Evolutionary conservation across 2,888 invertebrate species (phyloP), one percentile per base, ranked within the genome.

Genomic region (Drymonia ruficornis): DNA sequence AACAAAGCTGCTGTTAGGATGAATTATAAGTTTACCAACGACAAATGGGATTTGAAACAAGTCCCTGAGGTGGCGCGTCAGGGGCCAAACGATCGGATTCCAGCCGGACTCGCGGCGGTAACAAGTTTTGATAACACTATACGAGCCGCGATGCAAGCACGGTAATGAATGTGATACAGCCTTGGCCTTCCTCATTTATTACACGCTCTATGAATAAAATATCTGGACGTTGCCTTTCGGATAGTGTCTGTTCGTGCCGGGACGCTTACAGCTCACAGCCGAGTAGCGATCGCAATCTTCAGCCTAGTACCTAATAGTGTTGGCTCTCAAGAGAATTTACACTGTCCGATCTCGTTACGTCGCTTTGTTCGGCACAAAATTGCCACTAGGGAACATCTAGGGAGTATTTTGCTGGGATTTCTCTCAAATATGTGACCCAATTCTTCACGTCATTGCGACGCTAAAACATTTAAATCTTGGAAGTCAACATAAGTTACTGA

Each of bases 91-190:
- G 80, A 78, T 83, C 78, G 80, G 80, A 75, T 76, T 76, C 77
- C 72, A 80, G 81, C 76, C 78, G 74, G 78, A 76, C 78, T 78
- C 79, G 74, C 76, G 73, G 83, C 83, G 80, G 85, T 84, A 91
- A 89, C 89, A 81, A 88, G 89, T 89, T 89, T 87, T 89, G 89
- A 91, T 91, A 91, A 89, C 83, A 79, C 81, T 82, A 81, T 83
- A 82, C 86, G 82, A 86, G 86, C 81, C 74, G 78, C 80, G 84
- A 84, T 81, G 84, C 83, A 80, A 85, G 81, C 78, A 83, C 83
- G 80, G 84, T 91, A 91, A 90, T 91, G 85, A 89, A 91, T 91
- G 89, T 89, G 86, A 86, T 89, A 87, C 83, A 81, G 80, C 82
- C 79, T 70, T 80, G 76, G 81, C 83, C 79, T 84, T 81, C 76